Evolutionary conservation across 2,888 invertebrate species (phyloP), one percentile per base, ranked within the genome.

Genomic region (Tenthredo livida): DNA sequence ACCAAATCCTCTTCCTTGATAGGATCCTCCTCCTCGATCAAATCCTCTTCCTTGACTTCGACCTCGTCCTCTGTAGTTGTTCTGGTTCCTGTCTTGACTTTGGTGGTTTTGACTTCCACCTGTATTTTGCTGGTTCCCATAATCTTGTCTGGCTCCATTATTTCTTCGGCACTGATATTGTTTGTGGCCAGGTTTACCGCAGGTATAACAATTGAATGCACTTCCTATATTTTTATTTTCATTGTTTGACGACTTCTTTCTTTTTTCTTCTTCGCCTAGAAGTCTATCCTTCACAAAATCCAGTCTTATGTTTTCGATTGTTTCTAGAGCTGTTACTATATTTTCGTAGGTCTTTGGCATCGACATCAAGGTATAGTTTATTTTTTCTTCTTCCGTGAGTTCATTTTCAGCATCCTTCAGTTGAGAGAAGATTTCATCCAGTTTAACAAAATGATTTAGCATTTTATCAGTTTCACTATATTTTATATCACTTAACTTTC

Each of bases 151-250:
- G 1, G 25, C 15, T 75, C 33, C 77, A 54, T 54, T 54, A 1
- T 17, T 84, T 40, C 21, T 40, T 82, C 75, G 43, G 58, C 85
- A 85, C 21, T 85, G 78, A 37, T 12, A 84, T 84, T 84, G 47
- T 47, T 84, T 85, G n/a, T 85, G 85, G 10, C 84, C 85, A 7
- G 84, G 80, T 78, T 85, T 85, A 2, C 85, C 85, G 54, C 84
- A 85, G n/a, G 40, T 43, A 47, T 40, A 85, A 84, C 65, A 85
- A 17, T 43, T 40, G 10, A 61, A 77, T 37, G 73, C 43, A 43
- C 54, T 15, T 12, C 1, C 17, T 67, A 17, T 70, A 17, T 15
- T 17, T 58, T 29, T 25, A n/a, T 75, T 73, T 9, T 9, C 47
- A 15, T 4, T 17, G 0, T 37, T 7, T 37, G 37, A 2, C 0